phyloP scores from a whole-genome alignment of 2,888 invertebrate genomes.

The Tribolium freemani region DNA sequence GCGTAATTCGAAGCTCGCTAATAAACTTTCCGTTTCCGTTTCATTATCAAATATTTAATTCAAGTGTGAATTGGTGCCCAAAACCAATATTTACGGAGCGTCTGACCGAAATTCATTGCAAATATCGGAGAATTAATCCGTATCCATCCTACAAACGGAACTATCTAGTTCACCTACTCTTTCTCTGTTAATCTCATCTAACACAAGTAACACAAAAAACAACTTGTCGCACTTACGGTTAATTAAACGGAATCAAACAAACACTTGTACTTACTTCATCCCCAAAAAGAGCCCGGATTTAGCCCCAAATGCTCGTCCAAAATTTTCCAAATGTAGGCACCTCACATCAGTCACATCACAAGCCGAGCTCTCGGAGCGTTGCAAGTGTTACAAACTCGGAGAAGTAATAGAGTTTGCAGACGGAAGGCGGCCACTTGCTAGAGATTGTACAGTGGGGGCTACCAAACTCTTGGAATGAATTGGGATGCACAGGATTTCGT shows the following conservation, averaged over 20 bases:
- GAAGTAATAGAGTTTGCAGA: slow-evolving; percentile 29
- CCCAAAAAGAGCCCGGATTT: background rate
- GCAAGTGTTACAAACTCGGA: slow-evolving; percentile 30
- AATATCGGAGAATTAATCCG: background rate
- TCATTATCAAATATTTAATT: background rate
- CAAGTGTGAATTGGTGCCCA: background rate
- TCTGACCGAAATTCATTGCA: background rate
- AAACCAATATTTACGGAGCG: background rate
- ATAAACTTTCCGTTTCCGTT: slow-evolving; percentile 26
- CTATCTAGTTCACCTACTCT: slow-evolving; percentile 28
- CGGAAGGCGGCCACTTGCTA: slow-evolving; percentile 27
- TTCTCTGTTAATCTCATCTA: background rate
- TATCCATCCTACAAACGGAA: slow-evolving; percentile 9
- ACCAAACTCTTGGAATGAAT: background rate
- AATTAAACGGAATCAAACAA: background rate
- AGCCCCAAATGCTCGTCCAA: background rate
- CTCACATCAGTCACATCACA: slow-evolving; percentile 21
- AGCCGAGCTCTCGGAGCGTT: slow-evolving; percentile 5
- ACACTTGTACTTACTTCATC: slow-evolving; percentile 16
- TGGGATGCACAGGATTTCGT: background rate
- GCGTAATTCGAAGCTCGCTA: slow-evolving; percentile 1
- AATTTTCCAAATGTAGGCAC: background rate
- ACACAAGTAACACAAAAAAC: background rate
- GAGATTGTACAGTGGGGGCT: slow-evolving; percentile 23
- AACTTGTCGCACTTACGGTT: slow-evolving; percentile 4